phyloP scores from a whole-genome alignment of 2,113 vertebrate species.

The Rhombomys opimus region DNA sequence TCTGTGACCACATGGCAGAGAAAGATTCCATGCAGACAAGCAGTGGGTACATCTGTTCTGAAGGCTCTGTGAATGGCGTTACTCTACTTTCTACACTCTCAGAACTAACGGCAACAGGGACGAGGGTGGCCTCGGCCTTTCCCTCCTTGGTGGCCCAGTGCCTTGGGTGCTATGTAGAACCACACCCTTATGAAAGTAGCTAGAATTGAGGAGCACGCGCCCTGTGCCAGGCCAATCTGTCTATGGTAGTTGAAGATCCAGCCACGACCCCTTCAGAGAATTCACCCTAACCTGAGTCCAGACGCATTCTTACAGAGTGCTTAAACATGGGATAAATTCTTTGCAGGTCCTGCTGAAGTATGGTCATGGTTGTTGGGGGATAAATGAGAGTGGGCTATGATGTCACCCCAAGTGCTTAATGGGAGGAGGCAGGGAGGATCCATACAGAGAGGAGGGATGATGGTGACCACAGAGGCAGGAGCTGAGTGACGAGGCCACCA shows the following conservation, averaged over 20 bases:
- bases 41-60: not conserved
- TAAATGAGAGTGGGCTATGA: not conserved
- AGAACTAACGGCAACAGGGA: fast-evolving
- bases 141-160: not conserved
- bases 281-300: not conserved
- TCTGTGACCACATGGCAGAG: not conserved
- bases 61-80: fast-evolving
- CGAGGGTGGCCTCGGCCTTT: fast-evolving
- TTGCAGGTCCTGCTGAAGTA: too few species aligned
- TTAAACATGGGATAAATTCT: not conserved
- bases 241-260: not conserved
- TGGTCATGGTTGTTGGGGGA: not conserved
- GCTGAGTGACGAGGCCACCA: fast-evolving
- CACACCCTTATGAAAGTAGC: not conserved
- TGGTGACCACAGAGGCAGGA: not conserved
- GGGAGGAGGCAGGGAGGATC: not conserved
- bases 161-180: not conserved
- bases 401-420: not conserved
- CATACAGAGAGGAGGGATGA: not conserved
- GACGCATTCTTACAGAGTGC: not conserved
- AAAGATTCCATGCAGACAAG: not conserved
- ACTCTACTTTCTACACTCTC: not conserved
- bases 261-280: not conserved
- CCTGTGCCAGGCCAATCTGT: fast-evolving
- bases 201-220: fast-evolving